These are phyloP conservation scores for Papilio polytes DNA, from an alignment of 1,140 invertebrate species.

Conservation along the genomic window DNA sequence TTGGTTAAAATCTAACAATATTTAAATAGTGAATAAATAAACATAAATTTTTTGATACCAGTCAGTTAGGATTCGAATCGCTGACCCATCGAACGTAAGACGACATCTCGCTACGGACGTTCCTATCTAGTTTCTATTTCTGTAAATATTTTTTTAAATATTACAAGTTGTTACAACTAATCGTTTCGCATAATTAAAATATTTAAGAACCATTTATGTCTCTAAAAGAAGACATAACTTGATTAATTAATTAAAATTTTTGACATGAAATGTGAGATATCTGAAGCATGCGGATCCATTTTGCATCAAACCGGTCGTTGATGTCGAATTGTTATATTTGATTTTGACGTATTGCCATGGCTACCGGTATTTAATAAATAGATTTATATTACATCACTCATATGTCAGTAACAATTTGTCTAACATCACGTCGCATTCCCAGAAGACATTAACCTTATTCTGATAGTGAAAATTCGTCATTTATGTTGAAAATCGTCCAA, in stretches of 20 bases:
- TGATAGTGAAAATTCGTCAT: conserved; percentile 13
- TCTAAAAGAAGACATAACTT: neutral
- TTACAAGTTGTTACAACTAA: conserved; percentile 3
- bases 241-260: conserved; percentile 32
- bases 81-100: neutral
- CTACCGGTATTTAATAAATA: conserved; percentile 29
- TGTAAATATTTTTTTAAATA: neutral
- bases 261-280: conserved; percentile 29
- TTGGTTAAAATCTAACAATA: neutral
- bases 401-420: neutral
- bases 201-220: conserved; percentile 1
- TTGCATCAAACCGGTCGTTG: conserved; percentile 32
- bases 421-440: neutral
- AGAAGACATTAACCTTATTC: conserved; percentile 6
- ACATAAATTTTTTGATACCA: neutral
- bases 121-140: neutral
- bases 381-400: neutral
- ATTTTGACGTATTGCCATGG: conserved; percentile 26
- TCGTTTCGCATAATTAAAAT: conserved; percentile 18
- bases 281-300: conserved; percentile 31
- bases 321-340: conserved; percentile 27
- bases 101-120: neutral
- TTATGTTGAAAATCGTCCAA: neutral
- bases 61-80: neutral
- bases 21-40: neutral